Conservation (phyloP, 2,113 vertebrate species). For the Lagopus leucura region DNA sequence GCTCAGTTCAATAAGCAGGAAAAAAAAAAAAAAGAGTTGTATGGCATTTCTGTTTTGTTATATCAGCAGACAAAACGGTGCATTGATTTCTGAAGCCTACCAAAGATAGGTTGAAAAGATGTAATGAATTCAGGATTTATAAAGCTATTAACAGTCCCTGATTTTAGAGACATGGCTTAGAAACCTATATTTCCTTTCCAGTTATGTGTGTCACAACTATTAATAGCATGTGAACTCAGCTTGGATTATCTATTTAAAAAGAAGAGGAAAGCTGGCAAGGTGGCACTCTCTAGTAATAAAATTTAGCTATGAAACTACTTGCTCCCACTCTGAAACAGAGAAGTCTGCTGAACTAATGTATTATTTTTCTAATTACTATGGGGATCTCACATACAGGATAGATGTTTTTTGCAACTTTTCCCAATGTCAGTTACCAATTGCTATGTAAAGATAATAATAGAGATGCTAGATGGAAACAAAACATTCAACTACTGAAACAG, state of each 20-base stretch:
- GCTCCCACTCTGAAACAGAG: background rate
- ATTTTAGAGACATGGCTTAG: background rate
- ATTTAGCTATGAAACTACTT: background rate
- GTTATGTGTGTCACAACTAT: background rate
- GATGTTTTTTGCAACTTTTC: background rate
- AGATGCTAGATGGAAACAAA: background rate
- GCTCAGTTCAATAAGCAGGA: constrained; percentile 1
- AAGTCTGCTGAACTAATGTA: background rate
- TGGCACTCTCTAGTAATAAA: background rate
- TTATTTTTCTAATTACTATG: background rate
- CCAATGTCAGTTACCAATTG: background rate
- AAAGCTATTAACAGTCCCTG: background rate
- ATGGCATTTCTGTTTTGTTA: background rate
- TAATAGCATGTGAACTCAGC: background rate
- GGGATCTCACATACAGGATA: background rate
- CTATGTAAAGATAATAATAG: background rate
- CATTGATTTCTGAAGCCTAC: background rate
- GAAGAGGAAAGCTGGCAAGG: background rate
- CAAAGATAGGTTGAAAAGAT: background rate
- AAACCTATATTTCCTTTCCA: background rate
- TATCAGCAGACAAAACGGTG: background rate
- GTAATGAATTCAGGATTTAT: background rate
- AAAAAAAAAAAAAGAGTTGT: background rate
- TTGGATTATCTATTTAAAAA: background rate
- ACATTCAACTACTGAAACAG: background rate